Evolutionary conservation across 2,113 vertebrate genomes (phyloP).

Genomic region (Microtus oregoni): DNA sequence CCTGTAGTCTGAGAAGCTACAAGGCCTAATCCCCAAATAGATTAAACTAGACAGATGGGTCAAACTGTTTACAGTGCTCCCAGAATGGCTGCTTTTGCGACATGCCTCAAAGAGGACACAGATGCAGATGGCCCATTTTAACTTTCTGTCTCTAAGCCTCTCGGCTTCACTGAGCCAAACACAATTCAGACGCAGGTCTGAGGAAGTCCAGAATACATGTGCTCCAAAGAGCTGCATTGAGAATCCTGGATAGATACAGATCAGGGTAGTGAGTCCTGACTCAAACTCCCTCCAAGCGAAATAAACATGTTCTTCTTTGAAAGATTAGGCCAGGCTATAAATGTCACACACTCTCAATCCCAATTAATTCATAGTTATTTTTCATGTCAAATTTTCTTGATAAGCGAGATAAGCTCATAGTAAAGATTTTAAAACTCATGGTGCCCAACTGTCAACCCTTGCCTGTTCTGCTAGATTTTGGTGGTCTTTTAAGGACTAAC

Average conservation of each 20-base stretch:
- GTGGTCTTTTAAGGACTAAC: slow-evolving; percentile 66
- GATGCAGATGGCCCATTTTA: slow-evolving; percentile 77
- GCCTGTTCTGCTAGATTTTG: background rate
- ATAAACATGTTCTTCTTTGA: slow-evolving; percentile 70
- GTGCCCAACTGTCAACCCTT: slow-evolving; percentile 55
- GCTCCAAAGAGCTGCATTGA: background rate
- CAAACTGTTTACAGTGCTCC: slow-evolving; percentile 83
- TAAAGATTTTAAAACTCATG: slow-evolving; percentile 79
- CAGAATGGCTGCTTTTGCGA: slow-evolving; percentile 83
- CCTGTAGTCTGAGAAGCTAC: slow-evolving; percentile 76
- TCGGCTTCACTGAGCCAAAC: slow-evolving; percentile 73
- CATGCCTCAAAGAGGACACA: slow-evolving; percentile 84
- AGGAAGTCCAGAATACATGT: slow-evolving; percentile 31
- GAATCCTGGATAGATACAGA: slow-evolving; percentile 67
- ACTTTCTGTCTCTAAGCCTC: slow-evolving; percentile 77
- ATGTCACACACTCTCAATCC: slow-evolving; percentile 71
- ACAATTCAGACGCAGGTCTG: slow-evolving; percentile 74
- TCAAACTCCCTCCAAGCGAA: slow-evolving; percentile 65
- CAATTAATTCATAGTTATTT: slow-evolving; percentile 80
- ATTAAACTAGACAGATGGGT: slow-evolving; percentile 84
- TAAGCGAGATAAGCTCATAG: slow-evolving; percentile 72
- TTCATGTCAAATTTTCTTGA: slow-evolving; percentile 72
- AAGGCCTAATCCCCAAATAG: slow-evolving; percentile 79
- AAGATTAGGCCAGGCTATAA: slow-evolving; percentile 71
- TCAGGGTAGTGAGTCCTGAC: slow-evolving; percentile 53